phyloP scores from a whole-genome alignment of 1,140 invertebrate species.

The silkworm (Bombyx mori) region DNA sequence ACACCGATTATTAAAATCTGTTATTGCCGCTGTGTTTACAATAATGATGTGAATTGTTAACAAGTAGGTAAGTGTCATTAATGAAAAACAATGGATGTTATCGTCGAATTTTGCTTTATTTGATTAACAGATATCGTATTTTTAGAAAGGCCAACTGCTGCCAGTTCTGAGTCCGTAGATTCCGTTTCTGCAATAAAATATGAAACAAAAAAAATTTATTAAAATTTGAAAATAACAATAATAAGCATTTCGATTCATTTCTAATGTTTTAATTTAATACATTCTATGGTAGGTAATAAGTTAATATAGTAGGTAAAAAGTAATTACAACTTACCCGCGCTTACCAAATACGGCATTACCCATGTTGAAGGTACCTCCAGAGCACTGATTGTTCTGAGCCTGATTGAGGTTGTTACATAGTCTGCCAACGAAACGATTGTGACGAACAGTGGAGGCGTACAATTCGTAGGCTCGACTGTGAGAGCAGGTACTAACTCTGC shows the following conservation, averaged over 20 bases:
- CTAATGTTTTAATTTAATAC: too few species aligned
- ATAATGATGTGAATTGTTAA: too few species aligned
- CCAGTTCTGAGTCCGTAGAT: slow-evolving; percentile 28
- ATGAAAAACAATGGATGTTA: too few species aligned
- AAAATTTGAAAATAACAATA: too few species aligned
- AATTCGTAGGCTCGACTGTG: slow-evolving; percentile 68
- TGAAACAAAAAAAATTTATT: neutral
- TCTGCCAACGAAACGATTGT: slow-evolving; percentile 52
- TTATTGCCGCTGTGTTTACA: too few species aligned
- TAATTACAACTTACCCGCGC: slow-evolving; percentile 29
- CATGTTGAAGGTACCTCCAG: slow-evolving; percentile 39
- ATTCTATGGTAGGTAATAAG: neutral
- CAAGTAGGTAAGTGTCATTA: too few species aligned
- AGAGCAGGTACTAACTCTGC: slow-evolving; percentile 62
- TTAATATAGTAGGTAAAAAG: neutral
- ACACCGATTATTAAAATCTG: too few species aligned
- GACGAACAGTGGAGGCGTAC: slow-evolving; percentile 71
- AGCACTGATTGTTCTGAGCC: slow-evolving; percentile 31
- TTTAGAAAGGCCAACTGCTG: slow-evolving; percentile 31
- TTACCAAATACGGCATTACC: slow-evolving; percentile 41
- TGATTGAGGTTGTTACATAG: slow-evolving; percentile 37
- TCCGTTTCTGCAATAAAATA: slow-evolving; percentile 31
- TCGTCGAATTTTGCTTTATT: slow-evolving; percentile 1
- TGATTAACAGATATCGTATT: neutral
- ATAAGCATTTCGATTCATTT: neutral